Conservation (phyloP, 2,888 invertebrate genomes). For the Tortrix viridana region DNA sequence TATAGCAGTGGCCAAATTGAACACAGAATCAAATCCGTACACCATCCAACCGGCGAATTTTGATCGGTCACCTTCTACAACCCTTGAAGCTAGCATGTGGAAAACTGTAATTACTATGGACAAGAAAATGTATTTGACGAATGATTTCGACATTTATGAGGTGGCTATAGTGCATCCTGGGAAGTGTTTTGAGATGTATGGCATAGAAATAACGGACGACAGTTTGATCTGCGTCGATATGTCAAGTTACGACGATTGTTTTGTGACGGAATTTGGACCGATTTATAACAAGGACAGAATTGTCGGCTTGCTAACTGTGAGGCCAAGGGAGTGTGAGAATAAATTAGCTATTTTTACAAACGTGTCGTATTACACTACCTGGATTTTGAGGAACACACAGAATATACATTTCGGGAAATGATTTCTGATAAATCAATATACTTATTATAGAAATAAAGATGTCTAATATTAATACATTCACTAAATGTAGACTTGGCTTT, state of each 20-base stretch:
- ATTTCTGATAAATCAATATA: too few species aligned
- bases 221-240: conserved; percentile 67
- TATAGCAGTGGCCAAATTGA: conserved; percentile 69
- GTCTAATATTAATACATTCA: too few species aligned
- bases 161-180: conserved; percentile 45
- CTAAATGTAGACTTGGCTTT: neutral
- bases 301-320: conserved; percentile 61
- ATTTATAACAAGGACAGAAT: conserved; percentile 60
- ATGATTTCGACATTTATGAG: conserved; percentile 60
- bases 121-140: conserved; percentile 63
- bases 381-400: conserved; percentile 50
- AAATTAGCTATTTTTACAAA: conserved; percentile 54
- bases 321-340: conserved; percentile 62
- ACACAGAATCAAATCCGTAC: conserved; percentile 49
- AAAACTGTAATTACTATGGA: conserved; percentile 72
- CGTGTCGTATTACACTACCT: conserved; percentile 49
- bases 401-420: conserved; percentile 39
- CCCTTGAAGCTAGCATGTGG: conserved; percentile 63
- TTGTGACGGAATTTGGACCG: conserved; percentile 72
- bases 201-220: conserved; percentile 52
- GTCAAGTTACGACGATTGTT: conserved; percentile 64
- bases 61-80: conserved; percentile 45
- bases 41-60: conserved; percentile 57
- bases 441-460: too few species aligned
- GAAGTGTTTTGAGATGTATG: conserved; percentile 62